Evolutionary conservation across 2,797 vertebrate species (phyloP).

Genomic region (Meriones psammophilus): DNA sequence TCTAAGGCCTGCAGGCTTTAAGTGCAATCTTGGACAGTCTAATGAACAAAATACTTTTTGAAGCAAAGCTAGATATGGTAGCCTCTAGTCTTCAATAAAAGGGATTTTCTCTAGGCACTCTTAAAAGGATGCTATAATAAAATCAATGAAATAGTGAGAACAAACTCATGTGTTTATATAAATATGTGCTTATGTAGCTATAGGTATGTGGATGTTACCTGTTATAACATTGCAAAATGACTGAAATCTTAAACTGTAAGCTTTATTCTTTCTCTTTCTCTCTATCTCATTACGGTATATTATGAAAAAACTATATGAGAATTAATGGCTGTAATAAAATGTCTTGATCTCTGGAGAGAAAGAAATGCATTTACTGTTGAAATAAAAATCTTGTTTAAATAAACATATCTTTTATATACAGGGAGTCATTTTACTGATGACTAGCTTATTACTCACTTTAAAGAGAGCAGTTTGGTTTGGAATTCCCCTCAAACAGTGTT

Average conservation of each 20-base stretch:
- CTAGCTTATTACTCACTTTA: conserved; percentile 55
- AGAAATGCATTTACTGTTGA: conserved; percentile 62
- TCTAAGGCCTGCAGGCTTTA: background rate
- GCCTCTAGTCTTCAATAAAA: conserved; percentile 15
- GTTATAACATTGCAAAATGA: conserved; percentile 49
- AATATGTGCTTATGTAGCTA: background rate
- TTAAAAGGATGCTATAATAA: conserved; percentile 18
- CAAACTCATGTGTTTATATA: background rate
- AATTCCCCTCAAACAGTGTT: conserved; percentile 41
- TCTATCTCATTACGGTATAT: conserved; percentile 5
- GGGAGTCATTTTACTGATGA: conserved; percentile 47
- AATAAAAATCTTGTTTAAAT: conserved; percentile 62
- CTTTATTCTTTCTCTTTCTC: background rate
- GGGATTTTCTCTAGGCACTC: conserved; percentile 25
- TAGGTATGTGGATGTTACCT: background rate
- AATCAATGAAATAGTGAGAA: background rate
- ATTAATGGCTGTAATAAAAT: conserved; percentile 67
- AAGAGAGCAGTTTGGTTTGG: conserved; percentile 22
- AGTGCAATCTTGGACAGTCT: background rate
- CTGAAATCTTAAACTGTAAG: conserved; percentile 21
- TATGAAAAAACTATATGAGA: background rate
- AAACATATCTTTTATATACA: conserved; percentile 55
- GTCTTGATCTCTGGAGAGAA: conserved; percentile 47
- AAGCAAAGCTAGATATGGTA: conserved; percentile 2
- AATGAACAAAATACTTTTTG: background rate